Evolutionary conservation across 2,113 vertebrate species (phyloP), one percentile per base, ranked within the genome.

Genomic region (Amblyornis subalaris): DNA sequence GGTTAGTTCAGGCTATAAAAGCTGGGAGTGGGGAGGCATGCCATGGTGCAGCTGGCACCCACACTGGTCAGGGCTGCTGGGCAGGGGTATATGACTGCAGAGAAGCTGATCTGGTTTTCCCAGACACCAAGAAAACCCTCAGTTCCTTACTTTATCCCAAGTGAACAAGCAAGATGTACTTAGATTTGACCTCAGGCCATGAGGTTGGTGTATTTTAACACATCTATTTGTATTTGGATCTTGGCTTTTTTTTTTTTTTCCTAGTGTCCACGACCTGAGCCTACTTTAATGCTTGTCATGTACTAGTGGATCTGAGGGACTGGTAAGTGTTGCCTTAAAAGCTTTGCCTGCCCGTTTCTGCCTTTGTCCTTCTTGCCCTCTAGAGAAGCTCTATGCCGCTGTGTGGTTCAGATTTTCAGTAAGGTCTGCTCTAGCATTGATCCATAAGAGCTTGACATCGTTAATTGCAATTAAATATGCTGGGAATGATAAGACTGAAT

Each of bases 401-500:
- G 8, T 7, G 14, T 9, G 20, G 24, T 61, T 94, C 84, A 83
- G 75, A 53, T 92, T 83, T 92, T 78, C 74, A 77, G 69, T 38
- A 81, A 54, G 73, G 88, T 65, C 72, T 89, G 54, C 53, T 90
- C 64, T 69, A 76, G 40, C 89, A 91, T 45, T 93, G 90, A 95
- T 92, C 93, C 26, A 5, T 60, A 92, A 70, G 64, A 85, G 75
- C 78, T 71, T 77, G 65, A 88, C 77, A 87, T 44, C 71, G 71
- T 54, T 94, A 91, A 93, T 31, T 91, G 81, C 75, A 74, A 88
- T 88, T 85, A 90, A 90, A 89, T 91, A 89, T 90, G 72, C 72
- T 84, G 75, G 40, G 45, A 90, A 80, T 79, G 50, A 62, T 55
- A 94, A 74, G 64, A 71, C 51, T 83, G 70, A 95, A 95, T 53